These are phyloP conservation scores for Brachystomella parvula DNA, from an alignment of 1,140 invertebrate species.

Conservation along the genomic window DNA sequence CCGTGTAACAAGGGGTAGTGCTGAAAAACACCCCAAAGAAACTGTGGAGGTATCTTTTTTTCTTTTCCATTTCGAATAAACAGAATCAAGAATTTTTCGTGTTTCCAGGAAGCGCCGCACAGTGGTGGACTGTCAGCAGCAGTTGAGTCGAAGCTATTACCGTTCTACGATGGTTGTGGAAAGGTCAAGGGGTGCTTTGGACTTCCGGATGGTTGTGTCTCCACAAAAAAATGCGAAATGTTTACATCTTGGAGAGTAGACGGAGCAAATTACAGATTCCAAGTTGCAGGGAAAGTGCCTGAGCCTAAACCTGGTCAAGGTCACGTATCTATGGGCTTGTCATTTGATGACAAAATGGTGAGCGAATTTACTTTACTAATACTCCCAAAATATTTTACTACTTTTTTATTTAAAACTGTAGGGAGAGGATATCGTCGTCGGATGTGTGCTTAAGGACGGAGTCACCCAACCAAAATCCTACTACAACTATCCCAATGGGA, in stretches of 20 bases:
- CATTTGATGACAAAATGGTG: conserved; percentile 9
- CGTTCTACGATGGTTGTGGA: conserved; percentile 4
- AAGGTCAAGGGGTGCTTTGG: conserved; percentile 14
- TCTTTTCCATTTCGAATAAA: no score
- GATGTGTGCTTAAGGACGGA: not conserved
- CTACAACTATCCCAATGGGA: not conserved
- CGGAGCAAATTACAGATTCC: not conserved
- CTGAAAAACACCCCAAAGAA: not conserved
- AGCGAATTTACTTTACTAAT: no score
- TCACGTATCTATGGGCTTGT: not conserved
- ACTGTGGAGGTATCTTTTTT: not conserved
- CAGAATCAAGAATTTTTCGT: not conserved
- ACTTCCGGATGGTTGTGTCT: not conserved
- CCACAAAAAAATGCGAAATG: not conserved
- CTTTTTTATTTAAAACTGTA: conserved; percentile 1
- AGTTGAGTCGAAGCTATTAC: not conserved
- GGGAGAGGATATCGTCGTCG: conserved; percentile 1
- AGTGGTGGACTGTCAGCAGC: not conserved
- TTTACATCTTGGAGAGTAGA: not conserved
- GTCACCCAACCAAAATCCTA: not conserved
- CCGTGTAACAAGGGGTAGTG: not conserved
- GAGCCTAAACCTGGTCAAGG: not conserved
- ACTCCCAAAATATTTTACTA: no score
- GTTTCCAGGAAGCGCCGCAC: not conserved
- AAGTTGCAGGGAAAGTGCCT: not conserved